Evolutionary conservation across 2,113 vertebrate genomes (phyloP), one percentile per base, ranked within the genome.

Genomic region (Nerophis ophidion): DNA sequence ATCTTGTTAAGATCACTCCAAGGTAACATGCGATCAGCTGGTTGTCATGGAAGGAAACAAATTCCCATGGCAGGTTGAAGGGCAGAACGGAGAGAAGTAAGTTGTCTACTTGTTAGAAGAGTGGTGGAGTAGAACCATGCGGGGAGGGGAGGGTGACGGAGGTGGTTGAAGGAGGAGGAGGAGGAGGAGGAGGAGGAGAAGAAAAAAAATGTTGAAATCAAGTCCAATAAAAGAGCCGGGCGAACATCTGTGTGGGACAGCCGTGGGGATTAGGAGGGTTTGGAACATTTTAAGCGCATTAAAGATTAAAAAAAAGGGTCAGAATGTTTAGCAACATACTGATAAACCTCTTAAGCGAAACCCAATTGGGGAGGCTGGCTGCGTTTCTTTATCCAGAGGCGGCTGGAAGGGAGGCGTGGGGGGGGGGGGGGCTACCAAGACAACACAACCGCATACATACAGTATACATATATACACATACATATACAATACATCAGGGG

Each of bases 261-360:
- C 83, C 70, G 13, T 64, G 79, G 83, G 86, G 87, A 90, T 91
- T 90, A 90, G 77, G 84, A 80, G 78, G 84, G 81, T 86, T 88
- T 86, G 82, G 84, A 89, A 87, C 86, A 90, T 89, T 91, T 91
- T 91, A 90, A 91, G 87, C 88, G 86, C 85, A 90, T 91, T 91
- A 91, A 88, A 79, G 88, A 91, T 91, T 83, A 85, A 89, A 90
- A 90, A 88, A 89, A 90, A 85, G 86, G 87, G 84, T 88, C 84
- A 86, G 83, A 86, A 89, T 89, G 88, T 89, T 89, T 87, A 88
- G 82, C 82, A 88, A 88, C 88, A 89, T 78, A 86, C 82, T 68
- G 79, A 89, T 90, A 89, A 90, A 89, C 84, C 88, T 89, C 88
- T 90, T 89, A 88, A 88, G 85, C 73, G 81, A 89, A 88, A 88